phyloP scores from a whole-genome alignment of 2,888 invertebrate species.

The Cyaniris semiargus region DNA sequence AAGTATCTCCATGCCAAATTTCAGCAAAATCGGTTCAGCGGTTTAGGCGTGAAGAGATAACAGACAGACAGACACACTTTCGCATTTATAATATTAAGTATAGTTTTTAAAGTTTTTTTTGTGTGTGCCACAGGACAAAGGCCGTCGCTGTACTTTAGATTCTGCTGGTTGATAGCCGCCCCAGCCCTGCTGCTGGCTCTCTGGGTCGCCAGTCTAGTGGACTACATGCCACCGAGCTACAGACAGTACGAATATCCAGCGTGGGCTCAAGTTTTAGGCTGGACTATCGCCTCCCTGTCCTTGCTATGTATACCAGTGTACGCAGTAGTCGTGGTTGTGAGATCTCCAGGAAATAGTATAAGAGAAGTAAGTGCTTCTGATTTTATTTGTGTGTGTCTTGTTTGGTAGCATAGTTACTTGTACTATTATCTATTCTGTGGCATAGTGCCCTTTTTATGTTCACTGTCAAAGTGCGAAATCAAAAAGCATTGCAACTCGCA shows the following conservation, averaged over 20 bases:
- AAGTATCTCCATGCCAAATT: no score
- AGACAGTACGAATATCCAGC: constrained; percentile 90
- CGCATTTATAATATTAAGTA: no score
- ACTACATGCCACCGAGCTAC: constrained; percentile 92
- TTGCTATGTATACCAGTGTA: constrained; percentile 92
- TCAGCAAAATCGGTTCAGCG: no score
- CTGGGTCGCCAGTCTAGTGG: constrained; percentile 93
- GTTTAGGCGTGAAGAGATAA: no score
- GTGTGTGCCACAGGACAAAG: constrained; percentile 63
- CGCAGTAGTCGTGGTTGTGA: constrained; percentile 85
- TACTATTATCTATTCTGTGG: no score
- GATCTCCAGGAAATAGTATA: constrained; percentile 85
- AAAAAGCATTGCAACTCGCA: neutral
- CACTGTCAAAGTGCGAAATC: neutral
- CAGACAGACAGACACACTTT: no score
- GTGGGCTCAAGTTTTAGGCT: constrained; percentile 93
- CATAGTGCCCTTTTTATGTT: neutral
- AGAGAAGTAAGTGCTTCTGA: constrained; percentile 55
- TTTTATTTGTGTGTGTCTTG: neutral
- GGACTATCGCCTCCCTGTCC: constrained; percentile 91
- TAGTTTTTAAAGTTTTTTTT: neutral
- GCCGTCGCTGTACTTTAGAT: constrained; percentile 90
- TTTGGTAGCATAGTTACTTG: no score
- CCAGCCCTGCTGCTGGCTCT: constrained; percentile 91
- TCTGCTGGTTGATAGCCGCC: constrained; percentile 91